Evolutionary conservation across 2,888 invertebrate species (phyloP).

Genomic region (Halictus ligatus): DNA sequence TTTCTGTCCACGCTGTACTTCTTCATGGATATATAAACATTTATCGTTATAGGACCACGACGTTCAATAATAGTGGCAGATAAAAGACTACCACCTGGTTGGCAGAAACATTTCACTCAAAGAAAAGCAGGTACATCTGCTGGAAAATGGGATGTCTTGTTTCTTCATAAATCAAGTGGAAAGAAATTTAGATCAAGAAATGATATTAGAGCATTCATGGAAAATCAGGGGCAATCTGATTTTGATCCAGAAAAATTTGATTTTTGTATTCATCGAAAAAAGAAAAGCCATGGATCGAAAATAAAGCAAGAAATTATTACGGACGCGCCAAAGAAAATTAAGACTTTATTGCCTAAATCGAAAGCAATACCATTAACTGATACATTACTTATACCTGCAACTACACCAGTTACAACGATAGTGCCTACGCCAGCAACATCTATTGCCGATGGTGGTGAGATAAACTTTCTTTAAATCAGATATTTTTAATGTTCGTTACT

Average conservation of each 20-base stretch:
- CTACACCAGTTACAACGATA: slow-evolving; percentile 45
- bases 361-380: slow-evolving; percentile 69
- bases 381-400: slow-evolving; percentile 48
- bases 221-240: slow-evolving; percentile 82
- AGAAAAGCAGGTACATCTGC: slow-evolving; percentile 88
- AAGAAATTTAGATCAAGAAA: slow-evolving; percentile 87
- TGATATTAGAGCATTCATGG: slow-evolving; percentile 86
- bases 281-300: slow-evolving; percentile 71
- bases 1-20: background rate
- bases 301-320: slow-evolving; percentile 67
- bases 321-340: slow-evolving; percentile 80
- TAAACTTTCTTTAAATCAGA: slow-evolving; percentile 10
- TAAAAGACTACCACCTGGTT: slow-evolving; percentile 90
- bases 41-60: slow-evolving; percentile 77
- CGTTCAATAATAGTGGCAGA: slow-evolving; percentile 89
- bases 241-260: slow-evolving; percentile 87
- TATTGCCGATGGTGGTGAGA: slow-evolving; percentile 76
- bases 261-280: slow-evolving; percentile 86
- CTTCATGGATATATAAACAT: background rate
- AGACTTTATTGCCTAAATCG: slow-evolving; percentile 80
- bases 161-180: slow-evolving; percentile 88
- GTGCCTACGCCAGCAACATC: slow-evolving; percentile 67
- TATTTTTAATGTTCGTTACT: slow-evolving; percentile 30
- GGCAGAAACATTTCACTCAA: slow-evolving; percentile 92
- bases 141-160: slow-evolving; percentile 93